phyloP scores from a whole-genome alignment of 2,797 vertebrate species.

The Halcyon badia region DNA sequence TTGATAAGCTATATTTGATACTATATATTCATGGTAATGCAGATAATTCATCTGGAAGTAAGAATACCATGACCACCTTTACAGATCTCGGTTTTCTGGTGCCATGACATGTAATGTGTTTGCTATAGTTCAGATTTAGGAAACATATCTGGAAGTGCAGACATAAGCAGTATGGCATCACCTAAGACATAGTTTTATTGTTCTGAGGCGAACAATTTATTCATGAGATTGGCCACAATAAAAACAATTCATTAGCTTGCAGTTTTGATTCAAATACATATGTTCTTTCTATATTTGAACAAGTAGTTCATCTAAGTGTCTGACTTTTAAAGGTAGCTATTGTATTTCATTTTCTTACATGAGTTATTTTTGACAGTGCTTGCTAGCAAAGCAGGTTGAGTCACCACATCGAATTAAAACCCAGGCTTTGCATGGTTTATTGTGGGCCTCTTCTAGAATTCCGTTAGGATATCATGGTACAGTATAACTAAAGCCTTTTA shows the following conservation, averaged over 20 bases:
- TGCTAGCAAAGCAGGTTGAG: constrained; percentile 6
- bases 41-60: background rate
- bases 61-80: background rate
- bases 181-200: background rate
- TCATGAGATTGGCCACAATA: background rate
- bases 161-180: background rate
- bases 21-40: background rate
- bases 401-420: background rate
- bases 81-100: background rate
- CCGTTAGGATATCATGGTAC: background rate
- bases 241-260: background rate
- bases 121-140: background rate
- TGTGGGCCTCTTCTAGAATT: background rate
- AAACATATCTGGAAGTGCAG: background rate
- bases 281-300: background rate
- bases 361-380: constrained; percentile 20
- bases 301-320: background rate
- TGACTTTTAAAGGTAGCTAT: constrained; percentile 1
- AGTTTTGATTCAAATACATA: background rate
- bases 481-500: background rate
- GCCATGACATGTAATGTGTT: fast-evolving
- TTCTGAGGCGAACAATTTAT: background rate
- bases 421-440: background rate
- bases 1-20: background rate
- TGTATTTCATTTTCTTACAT: background rate